Percentiles rank a stretch among this genome's conserved stretches.
These are phyloP conservation scores for Epinephelus awoara DNA, from an alignment of 2,797 vertebrate species.

Conservation along the genomic window DNA sequence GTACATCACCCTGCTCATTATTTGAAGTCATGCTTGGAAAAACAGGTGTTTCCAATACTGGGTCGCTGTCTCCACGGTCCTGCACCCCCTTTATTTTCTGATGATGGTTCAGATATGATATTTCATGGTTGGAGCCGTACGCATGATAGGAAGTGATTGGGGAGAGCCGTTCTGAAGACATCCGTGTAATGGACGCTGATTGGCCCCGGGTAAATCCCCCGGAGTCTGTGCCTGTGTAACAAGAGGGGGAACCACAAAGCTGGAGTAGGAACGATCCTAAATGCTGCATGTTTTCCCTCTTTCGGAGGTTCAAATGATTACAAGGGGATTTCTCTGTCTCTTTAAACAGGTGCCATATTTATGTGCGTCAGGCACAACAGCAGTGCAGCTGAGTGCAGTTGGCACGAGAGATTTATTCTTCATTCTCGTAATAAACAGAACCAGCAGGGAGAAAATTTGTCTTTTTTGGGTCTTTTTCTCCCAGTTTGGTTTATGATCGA, in stretches of 20 bases:
- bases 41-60: conserved; percentile 89
- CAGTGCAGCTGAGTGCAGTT: conserved; percentile 62
- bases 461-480: conserved; percentile 45
- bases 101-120: conserved; percentile 87
- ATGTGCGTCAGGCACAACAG: conserved; percentile 56
- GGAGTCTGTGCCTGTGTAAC: conserved; percentile 58
- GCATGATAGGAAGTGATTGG: conserved; percentile 83
- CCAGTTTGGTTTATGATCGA: conserved; percentile 69
- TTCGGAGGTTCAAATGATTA: conserved; percentile 69
- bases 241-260: conserved; percentile 58
- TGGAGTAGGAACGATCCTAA: conserved; percentile 63
- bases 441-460: conserved; percentile 68
- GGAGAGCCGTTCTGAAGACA: conserved; percentile 76
- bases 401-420: conserved; percentile 51
- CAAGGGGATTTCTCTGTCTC: conserved; percentile 60
- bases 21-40: conserved; percentile 80
- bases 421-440: conserved; percentile 74
- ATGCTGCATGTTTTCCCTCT: conserved; percentile 48
- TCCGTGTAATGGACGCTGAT: conserved; percentile 87
- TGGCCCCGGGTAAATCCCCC: conserved; percentile 75
- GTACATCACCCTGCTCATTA: conserved; percentile 80
- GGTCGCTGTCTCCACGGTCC: conserved; percentile 71
- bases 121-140: conserved; percentile 79
- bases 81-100: conserved; percentile 69
- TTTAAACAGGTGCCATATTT: conserved; percentile 81